Conservation (phyloP, 2,113 vertebrate species). For the Gasterosteus nipponicus region DNA sequence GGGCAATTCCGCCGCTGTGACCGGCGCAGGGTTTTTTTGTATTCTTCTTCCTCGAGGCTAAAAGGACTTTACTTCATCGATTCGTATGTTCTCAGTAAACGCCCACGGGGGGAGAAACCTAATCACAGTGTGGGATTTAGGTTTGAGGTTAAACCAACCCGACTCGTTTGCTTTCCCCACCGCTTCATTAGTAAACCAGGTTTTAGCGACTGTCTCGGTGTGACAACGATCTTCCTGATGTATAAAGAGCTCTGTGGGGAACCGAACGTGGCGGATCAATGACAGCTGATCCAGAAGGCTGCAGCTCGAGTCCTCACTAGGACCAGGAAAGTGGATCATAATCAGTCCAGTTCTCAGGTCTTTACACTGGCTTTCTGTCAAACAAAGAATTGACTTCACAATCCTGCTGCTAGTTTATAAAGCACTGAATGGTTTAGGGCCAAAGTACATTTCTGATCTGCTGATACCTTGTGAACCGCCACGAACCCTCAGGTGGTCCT, state of each 20-base stretch:
- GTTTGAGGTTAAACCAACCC: conserved; percentile 28
- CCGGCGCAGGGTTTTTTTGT: not conserved
- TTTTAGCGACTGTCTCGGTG: not conserved
- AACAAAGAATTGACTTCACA: no score
- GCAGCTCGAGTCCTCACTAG: no score
- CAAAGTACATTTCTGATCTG: no score
- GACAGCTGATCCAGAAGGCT: not conserved
- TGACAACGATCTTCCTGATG: conserved; percentile 3
- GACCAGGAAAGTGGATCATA: no score
- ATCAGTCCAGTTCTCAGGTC: no score
- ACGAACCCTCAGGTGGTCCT: no score
- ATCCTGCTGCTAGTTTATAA: no score
- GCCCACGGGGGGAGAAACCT: conserved; percentile 55
- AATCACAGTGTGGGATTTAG: conserved; percentile 46
- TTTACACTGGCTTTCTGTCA: no score
- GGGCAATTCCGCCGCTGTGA: conserved; percentile 34
- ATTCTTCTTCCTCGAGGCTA: conserved; percentile 15
- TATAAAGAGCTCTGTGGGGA: not conserved
- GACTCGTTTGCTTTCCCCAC: conserved; percentile 49
- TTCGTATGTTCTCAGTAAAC: conserved; percentile 53
- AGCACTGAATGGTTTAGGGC: no score
- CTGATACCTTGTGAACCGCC: no score
- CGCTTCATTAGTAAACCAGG: conserved; percentile 35
- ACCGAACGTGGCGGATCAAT: conserved; percentile 12
- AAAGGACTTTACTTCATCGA: conserved; percentile 70